These are phyloP conservation scores for Baccha elongata DNA, from an alignment of 2,888 invertebrate species.

Conservation along the genomic window DNA sequence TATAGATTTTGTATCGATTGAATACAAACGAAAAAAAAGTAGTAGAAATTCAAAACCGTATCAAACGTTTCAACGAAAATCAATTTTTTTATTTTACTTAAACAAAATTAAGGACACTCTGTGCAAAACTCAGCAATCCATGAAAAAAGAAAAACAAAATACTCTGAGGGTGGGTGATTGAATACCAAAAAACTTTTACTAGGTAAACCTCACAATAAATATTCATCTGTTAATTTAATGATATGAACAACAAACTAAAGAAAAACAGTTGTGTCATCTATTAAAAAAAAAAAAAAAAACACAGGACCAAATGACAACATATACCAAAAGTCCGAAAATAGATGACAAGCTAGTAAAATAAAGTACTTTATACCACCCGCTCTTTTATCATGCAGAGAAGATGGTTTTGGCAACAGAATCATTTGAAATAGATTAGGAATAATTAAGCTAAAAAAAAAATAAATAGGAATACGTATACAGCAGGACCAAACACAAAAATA, in stretches of 20 bases:
- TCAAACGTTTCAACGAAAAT: no score
- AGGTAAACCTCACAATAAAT: constrained; percentile 38
- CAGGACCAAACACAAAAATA: background rate
- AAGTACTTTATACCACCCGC: background rate
- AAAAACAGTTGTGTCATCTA: constrained; percentile 24
- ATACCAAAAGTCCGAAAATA: constrained; percentile 9
- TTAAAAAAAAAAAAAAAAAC: constrained; percentile 13
- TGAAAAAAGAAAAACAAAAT: constrained; percentile 6
- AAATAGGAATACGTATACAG: background rate
- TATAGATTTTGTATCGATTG: no score
- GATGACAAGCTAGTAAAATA: background rate
- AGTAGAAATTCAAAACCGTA: no score
- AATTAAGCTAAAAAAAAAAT: constrained; percentile 36
- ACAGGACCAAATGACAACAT: constrained; percentile 17
- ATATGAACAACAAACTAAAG: constrained; percentile 38
- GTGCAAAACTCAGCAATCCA: background rate
- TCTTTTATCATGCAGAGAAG: background rate
- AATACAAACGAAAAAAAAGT: no score
- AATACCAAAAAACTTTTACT: constrained; percentile 34
- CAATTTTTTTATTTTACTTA: no score
- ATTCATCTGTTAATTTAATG: constrained; percentile 54
- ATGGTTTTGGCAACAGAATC: constrained; percentile 62
- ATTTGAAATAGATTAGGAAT: constrained; percentile 64
- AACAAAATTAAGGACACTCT: constrained; percentile 13
- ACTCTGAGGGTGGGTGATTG: constrained; percentile 15